Evolutionary conservation across 2,113 vertebrate species (phyloP).

Genomic region (Pantherophis guttatus): DNA sequence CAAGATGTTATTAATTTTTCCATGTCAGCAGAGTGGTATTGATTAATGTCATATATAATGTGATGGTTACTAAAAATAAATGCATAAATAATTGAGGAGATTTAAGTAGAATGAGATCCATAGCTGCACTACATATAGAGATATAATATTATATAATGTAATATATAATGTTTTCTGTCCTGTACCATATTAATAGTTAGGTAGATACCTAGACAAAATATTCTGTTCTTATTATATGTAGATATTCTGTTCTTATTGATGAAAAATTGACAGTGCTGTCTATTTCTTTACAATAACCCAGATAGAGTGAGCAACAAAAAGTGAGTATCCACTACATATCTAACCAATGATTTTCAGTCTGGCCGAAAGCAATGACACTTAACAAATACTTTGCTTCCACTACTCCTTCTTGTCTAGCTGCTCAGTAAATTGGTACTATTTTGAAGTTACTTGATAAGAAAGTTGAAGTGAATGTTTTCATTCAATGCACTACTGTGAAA

Average conservation of each 20-base stretch:
- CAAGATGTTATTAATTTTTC: not conserved
- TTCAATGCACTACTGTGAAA: constrained; percentile 3
- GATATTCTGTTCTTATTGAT: not conserved
- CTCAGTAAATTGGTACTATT: not conserved
- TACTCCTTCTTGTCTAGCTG: constrained; percentile 27
- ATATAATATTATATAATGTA: not conserved
- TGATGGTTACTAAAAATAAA: not conserved
- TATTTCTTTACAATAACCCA: not conserved
- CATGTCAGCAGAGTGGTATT: not conserved
- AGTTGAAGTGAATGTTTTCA: constrained; percentile 25
- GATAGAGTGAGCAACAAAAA: constrained; percentile 22
- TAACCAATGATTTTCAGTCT: constrained; percentile 37
- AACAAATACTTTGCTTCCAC: constrained; percentile 54
- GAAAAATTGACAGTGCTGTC: not conserved
- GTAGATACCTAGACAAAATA: not conserved
- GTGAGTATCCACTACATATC: constrained; percentile 29
- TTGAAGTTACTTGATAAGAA: constrained; percentile 38
- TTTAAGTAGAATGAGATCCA: not conserved
- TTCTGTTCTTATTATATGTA: not conserved
- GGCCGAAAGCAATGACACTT: constrained; percentile 45
- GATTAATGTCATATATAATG: not conserved
- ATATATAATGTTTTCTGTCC: not conserved
- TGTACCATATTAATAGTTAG: not conserved
- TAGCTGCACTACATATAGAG: not conserved
- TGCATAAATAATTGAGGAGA: not conserved